A percentile compares a stretch with the other conserved stretches of the same genome.
These are phyloP conservation scores for Laspeyria flexula DNA, from an alignment of 2,888 invertebrate genomes.

Conservation along the genomic window DNA sequence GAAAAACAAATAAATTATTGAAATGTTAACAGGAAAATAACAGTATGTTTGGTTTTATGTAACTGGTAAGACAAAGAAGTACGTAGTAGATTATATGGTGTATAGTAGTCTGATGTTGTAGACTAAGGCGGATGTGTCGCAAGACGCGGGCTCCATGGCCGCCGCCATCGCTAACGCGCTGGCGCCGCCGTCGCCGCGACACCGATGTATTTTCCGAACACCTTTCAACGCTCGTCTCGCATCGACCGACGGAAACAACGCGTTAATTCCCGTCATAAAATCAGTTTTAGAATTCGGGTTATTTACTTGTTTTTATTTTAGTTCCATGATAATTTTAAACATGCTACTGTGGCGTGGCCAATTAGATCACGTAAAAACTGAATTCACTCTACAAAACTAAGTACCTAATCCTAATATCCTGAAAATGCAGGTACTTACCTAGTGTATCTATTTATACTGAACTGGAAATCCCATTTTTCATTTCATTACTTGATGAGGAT, in stretches of 20 bases:
- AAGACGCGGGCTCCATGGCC: constrained; percentile 58
- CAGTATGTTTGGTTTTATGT: background rate
- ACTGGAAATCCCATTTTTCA: background rate
- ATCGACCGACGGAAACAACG: constrained; percentile 85
- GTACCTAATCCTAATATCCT: constrained; percentile 6
- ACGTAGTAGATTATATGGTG: constrained; percentile 8
- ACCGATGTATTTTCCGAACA: constrained; percentile 80
- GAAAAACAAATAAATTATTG: constrained; percentile 7
- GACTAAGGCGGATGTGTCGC: constrained; percentile 65
- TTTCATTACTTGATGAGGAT: background rate
- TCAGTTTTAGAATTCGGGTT: constrained; percentile 86
- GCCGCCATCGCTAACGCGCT: constrained; percentile 48
- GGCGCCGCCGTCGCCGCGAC: constrained; percentile 53
- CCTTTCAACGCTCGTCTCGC: constrained; percentile 84
- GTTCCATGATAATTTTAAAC: constrained; percentile 84
- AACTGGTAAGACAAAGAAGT: constrained; percentile 18
- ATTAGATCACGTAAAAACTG: constrained; percentile 80
- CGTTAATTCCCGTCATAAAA: constrained; percentile 87
- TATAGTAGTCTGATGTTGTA: constrained; percentile 12
- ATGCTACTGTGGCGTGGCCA: constrained; percentile 76
- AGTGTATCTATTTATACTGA: background rate
- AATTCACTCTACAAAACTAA: constrained; percentile 44
- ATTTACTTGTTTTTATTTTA: constrained; percentile 86
- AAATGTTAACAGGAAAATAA: constrained; percentile 7
- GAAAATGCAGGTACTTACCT: constrained; percentile 1